Evolutionary conservation across 2,888 invertebrate genomes (phyloP), one percentile per base, ranked within the genome.

Genomic region (Hetaerina titia): DNA sequence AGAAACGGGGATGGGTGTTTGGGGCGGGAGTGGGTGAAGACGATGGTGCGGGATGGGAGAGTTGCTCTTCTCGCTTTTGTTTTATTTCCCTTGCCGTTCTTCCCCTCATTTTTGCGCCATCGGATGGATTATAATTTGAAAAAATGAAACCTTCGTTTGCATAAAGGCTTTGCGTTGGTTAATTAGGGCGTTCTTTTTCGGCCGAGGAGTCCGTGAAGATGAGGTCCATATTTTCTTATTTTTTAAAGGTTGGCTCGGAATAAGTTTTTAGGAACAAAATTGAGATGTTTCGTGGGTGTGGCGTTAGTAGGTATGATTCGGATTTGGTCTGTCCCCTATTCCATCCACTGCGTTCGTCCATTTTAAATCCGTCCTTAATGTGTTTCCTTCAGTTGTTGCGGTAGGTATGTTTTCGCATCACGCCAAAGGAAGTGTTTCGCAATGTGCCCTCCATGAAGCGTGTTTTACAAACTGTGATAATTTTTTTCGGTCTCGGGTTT

Each of bases 121-220:
- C 64, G 31, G 63, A 64, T 81, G 81, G 81, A 81, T 81, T 81
- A 81, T 90, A 90, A 90, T 90, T 90, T 64, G 45, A 56, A 90
- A 90, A 90, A 90, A 90, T 90, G 90, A 63, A 90, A 64, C 92
- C 92, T 92, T 92, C 92, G 92, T 92, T 92, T 92, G 92, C 92
- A 74, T 74, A 69, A 92, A 69, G 56, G 92, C 92, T 92, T 92
- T 69, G 56, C 56, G 69, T 69, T 45, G 56, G 92, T 64, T 92
- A 92, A 92, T 92, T 92, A 92, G 69, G 64, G 69, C 69, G n/a
- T 31, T 89, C 57, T 57, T 89, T 45, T 90, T 45, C 45, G 63
- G 64, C 22, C 22, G 64, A 22, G 90, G 22, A 90, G 45, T 11
- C 7, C 63, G 60, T 45, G 92, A 56, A 25, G 69, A 90, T 17